Conservation (phyloP, 1,140 invertebrate species). For the Drosophila ogumai region DNA sequence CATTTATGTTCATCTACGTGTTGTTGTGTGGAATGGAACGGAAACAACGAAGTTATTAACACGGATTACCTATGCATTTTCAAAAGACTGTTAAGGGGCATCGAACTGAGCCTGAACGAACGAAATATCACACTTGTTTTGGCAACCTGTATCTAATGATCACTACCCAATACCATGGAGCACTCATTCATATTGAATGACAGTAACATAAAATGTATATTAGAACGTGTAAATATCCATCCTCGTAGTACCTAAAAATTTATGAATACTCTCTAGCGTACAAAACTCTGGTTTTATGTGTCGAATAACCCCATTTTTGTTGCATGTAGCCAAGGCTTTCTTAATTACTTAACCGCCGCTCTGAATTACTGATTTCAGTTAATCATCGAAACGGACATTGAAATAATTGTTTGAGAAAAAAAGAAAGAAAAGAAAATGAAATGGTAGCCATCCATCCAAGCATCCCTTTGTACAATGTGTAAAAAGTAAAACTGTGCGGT, state of each 20-base stretch:
- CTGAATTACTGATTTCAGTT: constrained; percentile 68
- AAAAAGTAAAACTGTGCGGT: constrained; percentile 52
- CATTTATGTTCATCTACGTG: constrained; percentile 16
- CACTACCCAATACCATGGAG: constrained; percentile 29
- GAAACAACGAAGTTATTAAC: constrained; percentile 57
- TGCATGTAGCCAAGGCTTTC: constrained; percentile 31
- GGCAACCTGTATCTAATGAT: constrained; percentile 11
- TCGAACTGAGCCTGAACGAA: constrained; percentile 22
- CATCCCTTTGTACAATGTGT: constrained; percentile 64
- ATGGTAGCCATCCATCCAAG: constrained; percentile 37
- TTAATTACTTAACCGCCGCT: constrained; percentile 31
- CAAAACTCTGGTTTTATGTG: constrained; percentile 1
- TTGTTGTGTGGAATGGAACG: constrained; percentile 26
- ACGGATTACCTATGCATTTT: constrained; percentile 63
- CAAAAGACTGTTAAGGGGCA: constrained; percentile 61
- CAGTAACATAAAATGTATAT: constrained; percentile 26
- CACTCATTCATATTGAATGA: constrained; percentile 79
- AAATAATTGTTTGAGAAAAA: constrained; percentile 70
- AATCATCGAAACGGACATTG: constrained; percentile 76
- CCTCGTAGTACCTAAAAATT: constrained; percentile 33
- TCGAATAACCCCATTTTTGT: constrained; percentile 15
- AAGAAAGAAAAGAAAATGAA: constrained; percentile 11
- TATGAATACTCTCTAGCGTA: constrained; percentile 25
- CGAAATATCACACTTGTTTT: constrained; percentile 38
- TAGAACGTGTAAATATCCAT: constrained; percentile 49